Evolutionary conservation across 1,140 invertebrate species (phyloP).

Genomic region (Harlomillsia oculata): DNA sequence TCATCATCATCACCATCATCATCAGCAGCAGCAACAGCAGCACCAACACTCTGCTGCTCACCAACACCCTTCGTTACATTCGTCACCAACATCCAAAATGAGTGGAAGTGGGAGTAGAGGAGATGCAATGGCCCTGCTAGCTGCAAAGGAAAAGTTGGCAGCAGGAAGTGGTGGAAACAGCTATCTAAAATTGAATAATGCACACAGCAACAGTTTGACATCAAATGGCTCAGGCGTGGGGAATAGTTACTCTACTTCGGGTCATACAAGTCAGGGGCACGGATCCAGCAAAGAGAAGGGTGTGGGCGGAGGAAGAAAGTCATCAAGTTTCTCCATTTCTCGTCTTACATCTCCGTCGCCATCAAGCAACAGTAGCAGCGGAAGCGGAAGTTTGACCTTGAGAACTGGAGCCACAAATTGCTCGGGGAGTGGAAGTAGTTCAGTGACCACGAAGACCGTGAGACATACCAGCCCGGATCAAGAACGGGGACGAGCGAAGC

Average conservation of each 20-base stretch:
- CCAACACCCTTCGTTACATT: neutral
- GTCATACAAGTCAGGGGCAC: neutral
- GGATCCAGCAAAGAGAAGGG: neutral
- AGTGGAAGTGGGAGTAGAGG: neutral
- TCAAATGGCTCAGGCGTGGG: neutral
- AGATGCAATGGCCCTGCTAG: neutral
- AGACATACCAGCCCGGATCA: neutral
- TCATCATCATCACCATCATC: slow-evolving; percentile 5
- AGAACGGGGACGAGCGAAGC: neutral
- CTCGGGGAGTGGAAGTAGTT: slow-evolving; percentile 1
- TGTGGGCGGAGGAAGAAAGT: slow-evolving; percentile 7
- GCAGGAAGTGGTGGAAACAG: neutral
- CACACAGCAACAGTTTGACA: too few relatives aligned
- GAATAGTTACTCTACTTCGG: neutral
- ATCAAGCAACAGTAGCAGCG: slow-evolving; percentile 29
- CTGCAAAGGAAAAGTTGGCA: neutral
- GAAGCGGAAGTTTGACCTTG: neutral
- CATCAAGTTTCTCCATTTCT: slow-evolving; percentile 35
- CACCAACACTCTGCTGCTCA: neutral
- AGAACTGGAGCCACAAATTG: too few relatives aligned
- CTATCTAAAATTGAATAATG: neutral
- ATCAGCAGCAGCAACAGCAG: too few relatives aligned
- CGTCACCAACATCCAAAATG: neutral
- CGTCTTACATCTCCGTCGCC: slow-evolving; percentile 33
- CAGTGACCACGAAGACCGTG: neutral